phyloP scores from a whole-genome alignment of 2,797 vertebrate species.

The Pogoniulus pusillus region DNA sequence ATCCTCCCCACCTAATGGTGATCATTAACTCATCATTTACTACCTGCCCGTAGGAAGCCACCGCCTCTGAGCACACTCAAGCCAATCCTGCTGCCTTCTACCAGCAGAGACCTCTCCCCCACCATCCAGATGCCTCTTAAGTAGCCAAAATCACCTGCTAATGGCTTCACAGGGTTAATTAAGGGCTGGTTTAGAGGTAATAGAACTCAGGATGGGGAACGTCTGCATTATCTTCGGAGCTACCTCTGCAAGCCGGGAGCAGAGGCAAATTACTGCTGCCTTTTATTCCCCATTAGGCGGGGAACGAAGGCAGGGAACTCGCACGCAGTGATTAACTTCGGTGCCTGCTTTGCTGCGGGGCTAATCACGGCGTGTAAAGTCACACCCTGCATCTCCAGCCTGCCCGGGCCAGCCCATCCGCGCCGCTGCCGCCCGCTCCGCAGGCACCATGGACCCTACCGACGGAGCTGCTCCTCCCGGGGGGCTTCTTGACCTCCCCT shows the following conservation, averaged over 20 bases:
- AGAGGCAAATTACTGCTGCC: conserved; percentile 50
- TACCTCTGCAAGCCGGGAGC: conserved; percentile 58
- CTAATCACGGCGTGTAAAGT: background rate
- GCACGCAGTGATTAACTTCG: conserved; percentile 8
- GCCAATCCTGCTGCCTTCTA: background rate
- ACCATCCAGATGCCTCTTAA: background rate
- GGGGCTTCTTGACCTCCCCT: background rate
- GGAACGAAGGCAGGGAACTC: conserved; percentile 34
- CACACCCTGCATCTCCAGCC: background rate
- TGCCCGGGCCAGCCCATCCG: too few relatives aligned
- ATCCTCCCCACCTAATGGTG: too few relatives aligned
- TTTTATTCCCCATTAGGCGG: conserved; percentile 34
- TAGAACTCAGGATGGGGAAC: conserved; percentile 40
- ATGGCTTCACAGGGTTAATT: conserved; percentile 49
- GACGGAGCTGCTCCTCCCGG: background rate
- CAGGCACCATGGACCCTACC: background rate
- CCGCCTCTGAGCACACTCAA: background rate
- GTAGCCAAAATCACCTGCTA: conserved; percentile 18
- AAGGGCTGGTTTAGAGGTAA: conserved; percentile 63
- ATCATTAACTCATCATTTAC: background rate
- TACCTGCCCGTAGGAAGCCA: background rate
- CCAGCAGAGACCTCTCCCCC: background rate
- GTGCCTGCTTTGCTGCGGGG: conserved; percentile 20
- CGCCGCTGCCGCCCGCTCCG: too few relatives aligned
- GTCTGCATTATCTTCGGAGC: conserved; percentile 44